Conservation (phyloP, 2,888 invertebrate species). For the Oscheius sp. region DNA sequence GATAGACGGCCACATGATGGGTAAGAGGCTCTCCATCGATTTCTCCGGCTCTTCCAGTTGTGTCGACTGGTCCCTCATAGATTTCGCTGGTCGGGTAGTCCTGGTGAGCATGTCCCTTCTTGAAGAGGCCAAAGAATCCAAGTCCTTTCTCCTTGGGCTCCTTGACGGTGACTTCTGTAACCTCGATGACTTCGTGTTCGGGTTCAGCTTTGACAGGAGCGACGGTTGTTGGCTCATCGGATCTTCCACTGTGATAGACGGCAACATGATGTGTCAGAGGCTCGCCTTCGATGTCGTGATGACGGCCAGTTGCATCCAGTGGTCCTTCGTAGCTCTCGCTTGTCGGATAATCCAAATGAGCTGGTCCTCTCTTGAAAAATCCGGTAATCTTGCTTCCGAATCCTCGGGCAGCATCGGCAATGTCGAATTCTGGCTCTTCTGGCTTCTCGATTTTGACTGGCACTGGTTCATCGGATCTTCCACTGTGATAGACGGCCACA, state of each 20-base stretch:
- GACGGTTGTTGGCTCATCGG: background rate
- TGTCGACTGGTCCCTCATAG: slow-evolving; percentile 45
- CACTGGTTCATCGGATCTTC: slow-evolving; percentile 36
- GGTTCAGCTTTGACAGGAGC: background rate
- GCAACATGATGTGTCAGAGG: slow-evolving; percentile 41
- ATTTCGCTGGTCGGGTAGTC: slow-evolving; percentile 49
- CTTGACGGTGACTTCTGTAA: background rate
- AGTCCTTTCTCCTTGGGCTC: background rate
- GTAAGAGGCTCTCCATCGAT: slow-evolving; percentile 42
- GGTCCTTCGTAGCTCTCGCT: slow-evolving; percentile 43
- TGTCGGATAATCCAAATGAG: slow-evolving; percentile 47
- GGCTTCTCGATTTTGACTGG: background rate
- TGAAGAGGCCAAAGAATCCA: slow-evolving; percentile 44
- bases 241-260: slow-evolving; percentile 43
- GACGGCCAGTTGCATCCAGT: slow-evolving; percentile 10
- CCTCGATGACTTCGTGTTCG: background rate
- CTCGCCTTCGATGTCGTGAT: slow-evolving; percentile 4
- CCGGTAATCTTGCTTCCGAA: slow-evolving; percentile 40
- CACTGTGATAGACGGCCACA: slow-evolving; percentile 46
- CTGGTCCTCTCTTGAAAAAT: slow-evolving; percentile 37
- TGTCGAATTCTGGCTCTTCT: slow-evolving; percentile 36
- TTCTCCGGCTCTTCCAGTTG: slow-evolving; percentile 24
- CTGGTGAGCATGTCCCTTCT: slow-evolving; percentile 45
- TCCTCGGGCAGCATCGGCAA: slow-evolving; percentile 28
- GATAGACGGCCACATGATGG: slow-evolving; percentile 47